Evolutionary conservation across 2,888 invertebrate species (phyloP), one percentile per base, ranked within the genome.

Genomic region (Yponomeuta sedellus): DNA sequence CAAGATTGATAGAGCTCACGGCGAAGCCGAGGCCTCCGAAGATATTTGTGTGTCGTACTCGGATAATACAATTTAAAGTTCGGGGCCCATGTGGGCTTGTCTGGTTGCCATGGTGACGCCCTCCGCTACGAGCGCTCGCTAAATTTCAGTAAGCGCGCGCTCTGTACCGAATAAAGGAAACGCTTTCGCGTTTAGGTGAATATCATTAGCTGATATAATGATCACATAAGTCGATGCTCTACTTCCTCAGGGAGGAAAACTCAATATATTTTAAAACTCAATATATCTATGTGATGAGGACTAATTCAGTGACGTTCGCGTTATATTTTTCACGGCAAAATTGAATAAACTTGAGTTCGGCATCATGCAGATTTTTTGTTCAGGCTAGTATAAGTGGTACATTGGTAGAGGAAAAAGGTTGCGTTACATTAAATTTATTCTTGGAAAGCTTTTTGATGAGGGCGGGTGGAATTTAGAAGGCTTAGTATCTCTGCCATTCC

Each of bases 41-140:
- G 80, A 82, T 81, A 84, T 86, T 82, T 83, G 78, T 80, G 80
- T 83, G 59, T 82, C 75, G 77, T 75, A 40, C 56, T 75, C 73
- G 79, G 80, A 82, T 85, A 89, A 89, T 87, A 85, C 88, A 89
- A 89, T 90, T 91, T 89, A 90, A 90, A 90, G 88, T 88, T 87
- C 81, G 78, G 78, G 83, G 81, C 84, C 84, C 89, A 89, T 86
- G 88, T 88, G 88, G 87, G 87, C 83, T 86, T 76, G 81, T 78
- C 82, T 80, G 76, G 89, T 91, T 80, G 78, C 80, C 77, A 89
- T 87, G 71, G 91, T 80, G 90, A 91, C 90, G 74, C 90, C 91
- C 91, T 83, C 75, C 68, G 69, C 67, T 68, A 68, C 72, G 78
- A 75, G 80, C 78, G 78, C 75, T 77, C 76, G 79, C 82, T 77